Evolutionary conservation across 1,140 invertebrate genomes (phyloP).

Genomic region (Proales similis): DNA sequence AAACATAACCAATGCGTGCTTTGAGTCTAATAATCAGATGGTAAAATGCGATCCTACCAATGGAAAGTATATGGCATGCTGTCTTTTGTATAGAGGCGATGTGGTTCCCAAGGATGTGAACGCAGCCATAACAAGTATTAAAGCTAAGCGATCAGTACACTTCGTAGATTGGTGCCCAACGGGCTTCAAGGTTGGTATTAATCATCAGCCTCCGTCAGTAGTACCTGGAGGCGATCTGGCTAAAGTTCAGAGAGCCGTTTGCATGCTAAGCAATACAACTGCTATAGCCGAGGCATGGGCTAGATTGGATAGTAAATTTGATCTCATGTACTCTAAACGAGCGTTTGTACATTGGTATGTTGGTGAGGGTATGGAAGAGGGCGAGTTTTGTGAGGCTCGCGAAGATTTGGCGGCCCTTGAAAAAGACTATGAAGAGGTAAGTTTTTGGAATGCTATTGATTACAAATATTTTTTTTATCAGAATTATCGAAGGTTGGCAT

Average conservation of each 20-base stretch:
- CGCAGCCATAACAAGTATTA: slow-evolving; percentile 52
- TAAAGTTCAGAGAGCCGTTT: slow-evolving; percentile 75
- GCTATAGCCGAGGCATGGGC: slow-evolving; percentile 69
- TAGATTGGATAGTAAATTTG: slow-evolving; percentile 66
- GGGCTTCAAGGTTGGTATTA: slow-evolving; percentile 41
- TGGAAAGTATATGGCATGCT: slow-evolving; percentile 45
- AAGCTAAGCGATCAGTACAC: slow-evolving; percentile 40
- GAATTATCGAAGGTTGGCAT: no score
- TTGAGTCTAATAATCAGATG: slow-evolving; percentile 75
- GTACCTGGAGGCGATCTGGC: slow-evolving; percentile 74
- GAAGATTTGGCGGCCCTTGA: slow-evolving; percentile 75
- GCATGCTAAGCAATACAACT: slow-evolving; percentile 72
- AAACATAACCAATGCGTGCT: slow-evolving; percentile 73
- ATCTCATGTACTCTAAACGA: slow-evolving; percentile 68
- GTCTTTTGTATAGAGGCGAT: slow-evolving; percentile 55
- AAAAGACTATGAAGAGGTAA: slow-evolving; percentile 77
- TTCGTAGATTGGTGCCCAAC: slow-evolving; percentile 39
- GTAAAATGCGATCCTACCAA: slow-evolving; percentile 39
- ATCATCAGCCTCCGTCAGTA: slow-evolving; percentile 57
- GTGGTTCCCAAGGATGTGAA: slow-evolving; percentile 56
- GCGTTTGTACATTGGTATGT: slow-evolving; percentile 54
- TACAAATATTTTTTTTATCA: no score
- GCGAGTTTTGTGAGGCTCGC: slow-evolving; percentile 67
- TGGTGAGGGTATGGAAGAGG: slow-evolving; percentile 56
- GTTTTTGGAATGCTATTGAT: no score